phyloP scores from a whole-genome alignment of 30 jellyfish, hydroid and myxozoan species.

The Catostylus mosaicus region DNA sequence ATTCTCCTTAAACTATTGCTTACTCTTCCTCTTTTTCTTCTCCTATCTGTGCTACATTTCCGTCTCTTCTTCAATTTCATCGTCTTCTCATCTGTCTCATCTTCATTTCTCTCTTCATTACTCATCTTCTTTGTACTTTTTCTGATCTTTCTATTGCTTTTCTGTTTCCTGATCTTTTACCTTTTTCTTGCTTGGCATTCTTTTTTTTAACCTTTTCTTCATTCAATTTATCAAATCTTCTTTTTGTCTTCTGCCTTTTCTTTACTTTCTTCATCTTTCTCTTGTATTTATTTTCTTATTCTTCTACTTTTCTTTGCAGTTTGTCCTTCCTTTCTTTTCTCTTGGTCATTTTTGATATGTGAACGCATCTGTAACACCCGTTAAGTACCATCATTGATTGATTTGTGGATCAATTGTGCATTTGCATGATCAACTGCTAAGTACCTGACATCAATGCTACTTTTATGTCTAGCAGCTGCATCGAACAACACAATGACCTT shows the following conservation, averaged over 20 bases:
- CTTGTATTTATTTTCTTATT: not conserved
- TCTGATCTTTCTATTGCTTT: not conserved
- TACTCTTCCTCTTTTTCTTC: not conserved
- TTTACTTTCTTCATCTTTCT: not conserved
- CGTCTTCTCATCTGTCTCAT: not conserved
- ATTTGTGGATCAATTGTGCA: too few relatives aligned
- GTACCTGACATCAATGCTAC: too few relatives aligned
- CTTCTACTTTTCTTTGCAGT: not conserved
- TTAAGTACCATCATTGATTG: too few relatives aligned
- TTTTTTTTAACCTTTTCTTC: not conserved
- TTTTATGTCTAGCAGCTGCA: too few relatives aligned
- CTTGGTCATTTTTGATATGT: too few relatives aligned
- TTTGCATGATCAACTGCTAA: too few relatives aligned
- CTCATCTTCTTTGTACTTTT: not conserved
- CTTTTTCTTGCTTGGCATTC: too few relatives aligned
- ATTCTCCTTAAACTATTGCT: not conserved
- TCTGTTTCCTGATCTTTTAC: too few relatives aligned
- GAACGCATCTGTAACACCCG: too few relatives aligned
- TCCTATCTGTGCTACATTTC: not conserved
- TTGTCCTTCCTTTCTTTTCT: not conserved
- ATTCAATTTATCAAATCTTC: not conserved
- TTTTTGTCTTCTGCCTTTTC: not conserved
- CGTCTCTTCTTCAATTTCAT: not conserved
- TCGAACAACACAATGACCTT: too few relatives aligned
- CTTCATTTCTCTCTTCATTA: not conserved